Evolutionary conservation across 2,797 vertebrate genomes (phyloP).

Genomic region (Coranthus polyacanthus): DNA sequence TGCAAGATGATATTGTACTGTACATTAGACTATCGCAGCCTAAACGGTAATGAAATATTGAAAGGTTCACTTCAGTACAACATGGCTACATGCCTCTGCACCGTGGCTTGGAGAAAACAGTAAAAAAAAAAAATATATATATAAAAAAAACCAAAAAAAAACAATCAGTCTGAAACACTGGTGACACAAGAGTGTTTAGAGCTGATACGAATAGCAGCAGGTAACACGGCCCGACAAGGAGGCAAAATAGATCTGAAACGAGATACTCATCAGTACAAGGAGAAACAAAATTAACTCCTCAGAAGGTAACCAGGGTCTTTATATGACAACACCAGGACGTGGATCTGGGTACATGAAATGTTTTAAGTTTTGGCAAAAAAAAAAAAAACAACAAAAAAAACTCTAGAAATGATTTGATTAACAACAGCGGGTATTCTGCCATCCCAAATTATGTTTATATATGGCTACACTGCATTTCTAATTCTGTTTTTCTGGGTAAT

Average conservation of each 20-base stretch:
- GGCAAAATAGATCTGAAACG: constrained; percentile 33
- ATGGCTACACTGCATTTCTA: too few relatives aligned
- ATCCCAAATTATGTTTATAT: too few relatives aligned
- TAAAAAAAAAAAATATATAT: constrained; percentile 20
- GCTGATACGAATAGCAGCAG: constrained; percentile 55
- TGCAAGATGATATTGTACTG: constrained; percentile 68
- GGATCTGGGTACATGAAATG: background rate
- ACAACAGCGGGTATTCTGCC: background rate
- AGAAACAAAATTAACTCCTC: background rate
- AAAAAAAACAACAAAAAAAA: too few relatives aligned
- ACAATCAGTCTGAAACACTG: constrained; percentile 17
- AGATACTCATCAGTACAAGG: constrained; percentile 19
- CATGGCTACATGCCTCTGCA: constrained; percentile 67
- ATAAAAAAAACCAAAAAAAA: constrained; percentile 10
- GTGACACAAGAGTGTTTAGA: constrained; percentile 14
- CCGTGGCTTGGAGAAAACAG: constrained; percentile 52
- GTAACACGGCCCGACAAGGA: constrained; percentile 22
- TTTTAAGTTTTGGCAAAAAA: constrained; percentile 2
- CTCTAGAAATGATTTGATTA: background rate
- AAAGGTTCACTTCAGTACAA: constrained; percentile 49
- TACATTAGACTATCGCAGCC: constrained; percentile 53
- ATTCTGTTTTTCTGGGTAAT: too few relatives aligned
- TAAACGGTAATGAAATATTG: constrained; percentile 11
- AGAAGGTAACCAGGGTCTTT: constrained; percentile 15
- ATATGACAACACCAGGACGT: constrained; percentile 3